phyloP scores from a whole-genome alignment of 2,888 invertebrate genomes.

The Chrysolina haemoptera region DNA sequence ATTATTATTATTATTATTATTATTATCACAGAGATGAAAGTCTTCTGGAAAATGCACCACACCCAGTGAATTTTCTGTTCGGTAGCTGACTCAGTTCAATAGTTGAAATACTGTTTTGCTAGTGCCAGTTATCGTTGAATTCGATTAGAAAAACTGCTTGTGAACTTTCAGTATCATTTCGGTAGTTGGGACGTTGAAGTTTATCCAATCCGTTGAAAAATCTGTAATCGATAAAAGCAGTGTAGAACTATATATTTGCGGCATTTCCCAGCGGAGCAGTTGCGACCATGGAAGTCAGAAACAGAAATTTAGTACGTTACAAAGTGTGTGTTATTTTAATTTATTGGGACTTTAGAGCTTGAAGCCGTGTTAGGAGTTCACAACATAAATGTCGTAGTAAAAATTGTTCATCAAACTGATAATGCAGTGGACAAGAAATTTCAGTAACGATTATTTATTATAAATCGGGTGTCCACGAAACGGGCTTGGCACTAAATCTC shows the following conservation, averaged over 20 bases:
- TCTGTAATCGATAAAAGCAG: slow-evolving; percentile 57
- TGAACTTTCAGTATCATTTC: background rate
- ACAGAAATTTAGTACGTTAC: slow-evolving; percentile 35
- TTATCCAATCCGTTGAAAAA: slow-evolving; percentile 46
- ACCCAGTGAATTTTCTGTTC: too few species aligned
- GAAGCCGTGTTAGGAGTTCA: slow-evolving; percentile 8
- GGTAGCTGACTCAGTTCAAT: too few species aligned
- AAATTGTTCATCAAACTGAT: background rate
- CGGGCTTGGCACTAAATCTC: too few species aligned
- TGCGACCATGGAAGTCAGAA: slow-evolving; percentile 57
- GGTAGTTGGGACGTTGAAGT: background rate
- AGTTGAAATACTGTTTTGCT: too few species aligned
- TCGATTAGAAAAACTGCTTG: background rate
- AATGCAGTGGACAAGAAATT: background rate
- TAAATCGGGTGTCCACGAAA: too few species aligned
- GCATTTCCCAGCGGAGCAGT: slow-evolving; percentile 59
- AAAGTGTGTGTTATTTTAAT: slow-evolving; percentile 40
- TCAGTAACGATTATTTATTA: too few species aligned
- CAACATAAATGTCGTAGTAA: background rate
- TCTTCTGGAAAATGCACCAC: too few species aligned
- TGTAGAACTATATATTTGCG: slow-evolving; percentile 48
- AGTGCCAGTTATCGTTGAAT: too few species aligned
- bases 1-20: too few species aligned
- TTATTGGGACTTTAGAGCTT: slow-evolving; percentile 7
- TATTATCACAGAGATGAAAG: too few species aligned